Evolutionary conservation across 2,113 vertebrate genomes (phyloP).

Genomic region (Lepus timidus): DNA sequence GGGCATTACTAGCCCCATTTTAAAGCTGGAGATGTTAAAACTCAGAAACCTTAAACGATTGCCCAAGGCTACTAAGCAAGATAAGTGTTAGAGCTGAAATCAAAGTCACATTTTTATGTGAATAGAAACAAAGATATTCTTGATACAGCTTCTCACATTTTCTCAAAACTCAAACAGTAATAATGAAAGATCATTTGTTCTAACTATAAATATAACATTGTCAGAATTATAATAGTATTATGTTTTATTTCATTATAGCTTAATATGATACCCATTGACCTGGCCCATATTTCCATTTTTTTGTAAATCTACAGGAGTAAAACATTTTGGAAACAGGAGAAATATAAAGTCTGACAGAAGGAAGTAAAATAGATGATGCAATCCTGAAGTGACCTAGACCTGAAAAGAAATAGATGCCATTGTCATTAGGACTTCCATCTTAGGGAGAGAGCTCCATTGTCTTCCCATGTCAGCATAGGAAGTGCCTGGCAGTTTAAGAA

Average conservation of each 20-base stretch:
- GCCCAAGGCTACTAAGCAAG: background rate
- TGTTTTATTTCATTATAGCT: background rate
- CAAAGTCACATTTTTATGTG: background rate
- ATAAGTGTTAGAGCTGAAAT: background rate
- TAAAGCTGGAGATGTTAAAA: background rate
- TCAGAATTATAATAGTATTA: background rate
- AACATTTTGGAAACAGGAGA: background rate
- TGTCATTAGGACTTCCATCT: background rate
- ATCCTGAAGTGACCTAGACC: background rate
- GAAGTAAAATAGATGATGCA: background rate
- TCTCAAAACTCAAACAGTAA: background rate
- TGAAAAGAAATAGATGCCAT: background rate
- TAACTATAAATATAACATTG: background rate
- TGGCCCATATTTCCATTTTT: background rate
- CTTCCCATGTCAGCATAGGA: background rate
- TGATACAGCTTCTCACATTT: background rate
- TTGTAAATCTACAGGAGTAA: background rate
- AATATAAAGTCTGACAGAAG: background rate
- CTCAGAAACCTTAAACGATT: background rate
- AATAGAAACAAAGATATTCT: background rate
- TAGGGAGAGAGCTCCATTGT: background rate
- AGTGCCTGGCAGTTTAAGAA: background rate
- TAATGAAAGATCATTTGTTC: background rate
- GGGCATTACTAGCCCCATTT: background rate
- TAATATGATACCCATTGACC: background rate